These are phyloP conservation scores for Aphis craccivora DNA, from an alignment of 1,140 invertebrate genomes.

Conservation along the genomic window DNA sequence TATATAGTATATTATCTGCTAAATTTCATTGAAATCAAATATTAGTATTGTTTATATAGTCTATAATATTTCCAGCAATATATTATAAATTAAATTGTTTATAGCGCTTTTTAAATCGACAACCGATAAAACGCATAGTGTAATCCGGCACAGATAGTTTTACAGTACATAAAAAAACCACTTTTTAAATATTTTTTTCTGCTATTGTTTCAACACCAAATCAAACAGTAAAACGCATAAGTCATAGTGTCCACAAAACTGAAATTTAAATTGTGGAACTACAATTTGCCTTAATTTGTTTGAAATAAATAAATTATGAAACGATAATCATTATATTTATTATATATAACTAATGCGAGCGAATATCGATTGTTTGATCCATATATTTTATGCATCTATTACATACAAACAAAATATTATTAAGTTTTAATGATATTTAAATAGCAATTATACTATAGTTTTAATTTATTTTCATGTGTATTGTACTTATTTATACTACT, in stretches of 20 bases:
- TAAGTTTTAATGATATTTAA: constrained; percentile 7
- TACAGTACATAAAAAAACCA: not conserved
- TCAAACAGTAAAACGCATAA: not conserved
- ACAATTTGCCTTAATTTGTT: not conserved
- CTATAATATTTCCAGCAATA: too few species aligned
- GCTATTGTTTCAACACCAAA: not conserved
- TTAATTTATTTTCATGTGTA: not conserved
- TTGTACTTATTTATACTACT: not conserved
- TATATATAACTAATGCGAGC: not conserved
- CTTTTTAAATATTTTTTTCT: not conserved
- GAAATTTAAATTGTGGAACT: not conserved
- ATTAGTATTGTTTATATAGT: too few species aligned
- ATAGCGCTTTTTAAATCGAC: too few species aligned
- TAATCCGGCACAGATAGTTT: not conserved
- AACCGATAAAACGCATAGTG: too few species aligned
- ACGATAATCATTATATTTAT: not conserved
- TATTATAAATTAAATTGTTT: too few species aligned
- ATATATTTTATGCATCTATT: not conserved
- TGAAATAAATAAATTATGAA: not conserved
- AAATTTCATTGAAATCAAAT: too few species aligned
- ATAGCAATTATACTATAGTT: constrained; percentile 5
- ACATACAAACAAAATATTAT: not conserved
- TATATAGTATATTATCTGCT: too few species aligned
- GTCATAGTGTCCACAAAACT: too few species aligned
- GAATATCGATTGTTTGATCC: not conserved